Base-by-base conservation (phyloP, 2,797 vertebrate genomes). In the Rachycentron canadum region DNA sequence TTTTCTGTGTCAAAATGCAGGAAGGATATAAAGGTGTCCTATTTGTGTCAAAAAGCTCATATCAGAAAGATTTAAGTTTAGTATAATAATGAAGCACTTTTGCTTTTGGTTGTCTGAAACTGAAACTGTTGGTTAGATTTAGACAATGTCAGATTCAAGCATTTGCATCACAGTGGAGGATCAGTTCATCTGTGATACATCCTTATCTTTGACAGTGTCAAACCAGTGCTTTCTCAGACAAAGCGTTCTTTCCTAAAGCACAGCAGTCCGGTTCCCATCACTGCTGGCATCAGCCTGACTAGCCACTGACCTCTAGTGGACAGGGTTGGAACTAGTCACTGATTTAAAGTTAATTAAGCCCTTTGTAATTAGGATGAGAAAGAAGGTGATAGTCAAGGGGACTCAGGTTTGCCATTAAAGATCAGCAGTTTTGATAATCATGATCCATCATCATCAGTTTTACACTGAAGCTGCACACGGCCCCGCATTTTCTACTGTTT, bases 301-400 rank as follows among this genome's bases (percentile, higher is more conserved):
- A 74, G 70, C 77, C 78, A 90, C 90, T 94, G 94, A 92, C 93
- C 91, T 92, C 95, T 94, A 93, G 92, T 94, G 95, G 91, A 58
- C 0, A 0, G 2, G 25, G 58, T 26, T n/a, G 69, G 84, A 82
- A 92, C 7, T 45, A 73, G 79, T 86, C 76, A 47, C 50, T 65
- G 9, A 49, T 49, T 25, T 50, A 41, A 76, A 85, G 69, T 69
- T 60, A 89, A 86, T 89, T 79, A 71, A 71, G 62, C 25, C 16
- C 25, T 79, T 66, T 73, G 23, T 79, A 73, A 86, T 85, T 73
- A 73, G 56, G 56, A 70, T 67, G 56, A 76, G 79, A 85, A 75
- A 71, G 4, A 83, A 73, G 62, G 58, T 68, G 55, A 78, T 73
- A 69, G 67, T 73, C 58, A 71, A 72, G 69, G 47, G n/a, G 67